These are phyloP conservation scores for Clarias magur DNA, from an alignment of 2,113 vertebrate species.

Conservation along the genomic window DNA sequence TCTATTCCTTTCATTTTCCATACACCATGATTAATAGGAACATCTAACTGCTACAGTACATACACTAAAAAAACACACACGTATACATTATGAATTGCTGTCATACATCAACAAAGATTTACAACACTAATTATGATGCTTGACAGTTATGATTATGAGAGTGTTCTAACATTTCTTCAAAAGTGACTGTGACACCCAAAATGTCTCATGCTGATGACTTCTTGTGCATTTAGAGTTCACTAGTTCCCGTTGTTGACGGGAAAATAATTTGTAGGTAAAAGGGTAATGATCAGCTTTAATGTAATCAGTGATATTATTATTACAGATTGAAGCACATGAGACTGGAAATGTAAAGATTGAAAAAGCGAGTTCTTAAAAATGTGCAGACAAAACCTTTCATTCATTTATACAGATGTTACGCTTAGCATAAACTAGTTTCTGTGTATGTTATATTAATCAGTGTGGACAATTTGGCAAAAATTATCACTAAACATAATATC, in stretches of 20 bases:
- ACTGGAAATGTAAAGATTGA: too few species aligned
- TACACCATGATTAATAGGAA: constrained; percentile 8
- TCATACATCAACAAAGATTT: constrained; percentile 8
- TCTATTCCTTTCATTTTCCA: constrained; percentile 27
- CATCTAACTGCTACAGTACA: not conserved
- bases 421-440: not conserved
- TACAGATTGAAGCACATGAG: too few species aligned
- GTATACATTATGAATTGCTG: not conserved
- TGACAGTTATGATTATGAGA: not conserved
- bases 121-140: not conserved
- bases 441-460: not conserved
- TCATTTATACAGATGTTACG: too few species aligned
- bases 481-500: not conserved
- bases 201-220: not conserved
- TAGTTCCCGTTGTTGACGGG: not conserved
- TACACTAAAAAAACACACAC: not conserved
- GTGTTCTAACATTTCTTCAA: not conserved
- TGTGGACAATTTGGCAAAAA: not conserved
- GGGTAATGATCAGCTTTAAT: too few species aligned
- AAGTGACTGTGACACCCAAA: not conserved
- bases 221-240: not conserved
- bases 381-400: too few species aligned
- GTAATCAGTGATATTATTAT: too few species aligned
- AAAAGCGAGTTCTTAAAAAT: too few species aligned
- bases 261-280: too few species aligned